phyloP scores from a whole-genome alignment of 2,888 invertebrate species.

The Watsonalla cultraria region DNA sequence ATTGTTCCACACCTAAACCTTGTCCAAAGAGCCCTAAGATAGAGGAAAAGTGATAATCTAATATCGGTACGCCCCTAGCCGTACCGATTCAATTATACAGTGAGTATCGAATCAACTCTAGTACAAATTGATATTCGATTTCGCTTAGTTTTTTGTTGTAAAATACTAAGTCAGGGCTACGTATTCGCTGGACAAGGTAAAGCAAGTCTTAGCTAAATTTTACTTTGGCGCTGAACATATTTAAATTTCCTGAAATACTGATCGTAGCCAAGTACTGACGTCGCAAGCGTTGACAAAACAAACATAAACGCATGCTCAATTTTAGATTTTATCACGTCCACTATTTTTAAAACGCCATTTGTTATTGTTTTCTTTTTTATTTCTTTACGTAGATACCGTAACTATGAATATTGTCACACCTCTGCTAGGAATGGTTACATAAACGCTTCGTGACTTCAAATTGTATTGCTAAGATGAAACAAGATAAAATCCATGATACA shows the following conservation, averaged over 20 bases:
- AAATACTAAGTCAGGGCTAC: no score
- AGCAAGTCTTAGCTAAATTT: no score
- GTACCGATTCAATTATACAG: no score
- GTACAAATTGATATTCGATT: no score
- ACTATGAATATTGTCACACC: background rate
- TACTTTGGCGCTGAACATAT: background rate
- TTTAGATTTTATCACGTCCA: slow-evolving; percentile 1
- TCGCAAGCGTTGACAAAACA: background rate
- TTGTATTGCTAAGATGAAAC: background rate
- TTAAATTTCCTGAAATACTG: background rate
- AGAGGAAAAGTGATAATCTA: no score
- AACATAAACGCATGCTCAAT: background rate
- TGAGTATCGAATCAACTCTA: no score
- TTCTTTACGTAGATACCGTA: background rate
- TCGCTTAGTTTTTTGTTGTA: no score
- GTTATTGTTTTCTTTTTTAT: background rate
- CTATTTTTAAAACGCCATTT: background rate
- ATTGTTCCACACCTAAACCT: no score
- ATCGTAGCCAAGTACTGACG: background rate
- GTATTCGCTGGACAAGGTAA: no score
- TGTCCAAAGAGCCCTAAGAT: no score
- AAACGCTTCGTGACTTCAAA: background rate
- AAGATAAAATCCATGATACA: background rate
- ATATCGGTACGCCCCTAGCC: no score
- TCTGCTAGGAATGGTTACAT: background rate